These are phyloP conservation scores for Vicugna pacos DNA, from an alignment of 2,113 vertebrate species.

Conservation along the genomic window DNA sequence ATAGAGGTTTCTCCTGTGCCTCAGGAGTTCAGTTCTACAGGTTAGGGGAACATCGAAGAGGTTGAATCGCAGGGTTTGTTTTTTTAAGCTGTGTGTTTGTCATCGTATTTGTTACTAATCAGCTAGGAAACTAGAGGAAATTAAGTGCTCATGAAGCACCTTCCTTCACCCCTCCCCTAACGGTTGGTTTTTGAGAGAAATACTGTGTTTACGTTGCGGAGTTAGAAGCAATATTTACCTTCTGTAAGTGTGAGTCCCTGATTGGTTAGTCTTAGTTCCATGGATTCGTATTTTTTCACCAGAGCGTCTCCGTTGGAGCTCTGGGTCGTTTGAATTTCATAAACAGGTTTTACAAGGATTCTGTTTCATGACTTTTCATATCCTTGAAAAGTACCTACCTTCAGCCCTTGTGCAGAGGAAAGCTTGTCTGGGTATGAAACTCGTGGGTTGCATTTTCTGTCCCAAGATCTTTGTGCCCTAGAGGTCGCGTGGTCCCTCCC, in stretches of 20 bases:
- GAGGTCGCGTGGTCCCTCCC: no score
- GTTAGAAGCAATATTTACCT: background rate
- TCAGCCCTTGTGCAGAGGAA: background rate
- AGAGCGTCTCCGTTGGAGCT: background rate
- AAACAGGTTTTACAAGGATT: background rate
- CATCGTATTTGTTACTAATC: background rate
- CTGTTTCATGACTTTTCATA: accelerated
- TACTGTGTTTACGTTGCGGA: background rate
- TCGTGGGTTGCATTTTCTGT: accelerated
- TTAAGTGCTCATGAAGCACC: background rate
- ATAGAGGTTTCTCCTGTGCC: background rate
- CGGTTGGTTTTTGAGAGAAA: background rate
- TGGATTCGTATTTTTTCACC: background rate
- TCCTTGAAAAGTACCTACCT: no score
- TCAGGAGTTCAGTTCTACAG: background rate
- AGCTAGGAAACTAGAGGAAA: background rate
- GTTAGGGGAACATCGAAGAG: background rate
- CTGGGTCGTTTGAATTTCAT: background rate
- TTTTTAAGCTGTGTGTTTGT: background rate
- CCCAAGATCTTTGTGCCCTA: background rate
- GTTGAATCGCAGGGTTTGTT: accelerated
- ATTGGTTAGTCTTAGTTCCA: background rate
- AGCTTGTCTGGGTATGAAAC: background rate
- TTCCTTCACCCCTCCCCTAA: background rate
- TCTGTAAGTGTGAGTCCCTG: background rate